Base-by-base conservation (phyloP, 2,113 vertebrate genomes). In the Corapipo altera region DNA sequence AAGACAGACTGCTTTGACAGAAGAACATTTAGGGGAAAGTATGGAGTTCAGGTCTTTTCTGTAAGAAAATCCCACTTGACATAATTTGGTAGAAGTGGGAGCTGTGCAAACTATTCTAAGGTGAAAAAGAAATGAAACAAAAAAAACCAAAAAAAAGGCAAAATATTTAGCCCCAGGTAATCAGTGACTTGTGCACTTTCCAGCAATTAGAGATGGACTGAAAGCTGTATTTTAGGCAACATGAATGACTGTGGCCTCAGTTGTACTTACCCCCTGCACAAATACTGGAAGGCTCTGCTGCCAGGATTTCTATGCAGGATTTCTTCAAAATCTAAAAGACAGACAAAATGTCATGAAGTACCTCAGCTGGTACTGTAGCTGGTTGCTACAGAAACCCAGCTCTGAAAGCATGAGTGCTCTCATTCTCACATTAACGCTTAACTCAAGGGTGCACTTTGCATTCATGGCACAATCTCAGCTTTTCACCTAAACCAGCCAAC, bases 221-320 rank as follows among this genome's bases (percentile, higher is more conserved):
- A 48, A 33, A 73, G 33, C 18, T 12, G 18, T 6, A 5, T 46
- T 89, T 69, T 4, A 79, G 89, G 62, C 39, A 48, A 37, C 3
- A 3, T 0, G 9, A 61, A 32, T 44, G 48, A 6, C 15, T 3
- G 2, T 15, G 19, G 70, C 59, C n/a, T 71, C 14, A 4, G 3
- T 79, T 90, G 18, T 14, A 96, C 97, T 98, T 93, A 99, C 99
- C 99, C 97, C 99, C 99, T 93, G 99, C 99, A 96, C 99, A 99
- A 95, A 99, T 99, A 61, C 99, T 99, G 62, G 99, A 99, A 22
- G 99, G 99, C 58, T 99, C 99, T 20, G 99, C 99, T 9, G 99
- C 99, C 93, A 99, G 98, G 94, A 99, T 99, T 97, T 99, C 99
- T 16, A 99, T 99, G 43, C 99, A 99, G 39, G 99, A 99, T 88